phyloP scores from a whole-genome alignment of 2,797 vertebrate species.

The Pangasius mekongensis region DNA sequence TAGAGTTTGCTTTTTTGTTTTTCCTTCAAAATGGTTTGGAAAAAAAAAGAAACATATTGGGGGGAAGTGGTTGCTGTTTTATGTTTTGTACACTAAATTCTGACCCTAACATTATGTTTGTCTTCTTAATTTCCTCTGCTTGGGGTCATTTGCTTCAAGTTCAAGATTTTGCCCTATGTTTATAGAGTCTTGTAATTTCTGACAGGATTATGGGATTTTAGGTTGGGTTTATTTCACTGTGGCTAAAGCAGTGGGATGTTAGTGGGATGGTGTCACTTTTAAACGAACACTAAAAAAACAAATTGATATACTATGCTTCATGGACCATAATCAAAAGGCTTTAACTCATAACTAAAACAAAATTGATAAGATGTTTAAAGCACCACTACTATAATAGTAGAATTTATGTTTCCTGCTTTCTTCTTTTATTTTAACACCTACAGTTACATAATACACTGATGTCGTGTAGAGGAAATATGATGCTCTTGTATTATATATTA shows the following conservation, averaged over 20 bases:
- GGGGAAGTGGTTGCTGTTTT: slow-evolving; percentile 10
- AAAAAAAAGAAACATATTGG: background rate
- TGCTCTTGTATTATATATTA: slow-evolving; percentile 81
- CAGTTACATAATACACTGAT: slow-evolving; percentile 57
- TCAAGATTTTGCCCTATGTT: slow-evolving; percentile 14
- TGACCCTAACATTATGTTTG: slow-evolving; percentile 13
- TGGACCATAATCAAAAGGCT: slow-evolving; percentile 64
- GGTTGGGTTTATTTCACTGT: slow-evolving; percentile 62
- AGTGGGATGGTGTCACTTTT: slow-evolving; percentile 82
- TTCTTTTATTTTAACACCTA: slow-evolving; percentile 63
- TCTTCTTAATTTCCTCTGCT: slow-evolving; percentile 11
- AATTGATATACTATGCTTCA: slow-evolving; percentile 67
- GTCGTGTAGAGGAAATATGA: slow-evolving; percentile 57
- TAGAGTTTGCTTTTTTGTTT: slow-evolving; percentile 79
- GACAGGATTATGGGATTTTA: slow-evolving; percentile 21
- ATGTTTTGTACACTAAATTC: slow-evolving; percentile 40
- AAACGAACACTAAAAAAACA: slow-evolving; percentile 68
- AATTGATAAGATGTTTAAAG: slow-evolving; percentile 49
- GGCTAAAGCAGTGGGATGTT: slow-evolving; percentile 72
- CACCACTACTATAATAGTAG: slow-evolving; percentile 60
- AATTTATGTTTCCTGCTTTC: slow-evolving; percentile 72
- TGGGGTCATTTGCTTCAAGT: slow-evolving; percentile 47
- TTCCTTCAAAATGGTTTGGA: slow-evolving; percentile 61
- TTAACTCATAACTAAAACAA: slow-evolving; percentile 64
- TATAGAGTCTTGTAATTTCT: slow-evolving; percentile 60